phyloP scores from a whole-genome alignment of 2,888 invertebrate species.

The Xanthia icteritia region DNA sequence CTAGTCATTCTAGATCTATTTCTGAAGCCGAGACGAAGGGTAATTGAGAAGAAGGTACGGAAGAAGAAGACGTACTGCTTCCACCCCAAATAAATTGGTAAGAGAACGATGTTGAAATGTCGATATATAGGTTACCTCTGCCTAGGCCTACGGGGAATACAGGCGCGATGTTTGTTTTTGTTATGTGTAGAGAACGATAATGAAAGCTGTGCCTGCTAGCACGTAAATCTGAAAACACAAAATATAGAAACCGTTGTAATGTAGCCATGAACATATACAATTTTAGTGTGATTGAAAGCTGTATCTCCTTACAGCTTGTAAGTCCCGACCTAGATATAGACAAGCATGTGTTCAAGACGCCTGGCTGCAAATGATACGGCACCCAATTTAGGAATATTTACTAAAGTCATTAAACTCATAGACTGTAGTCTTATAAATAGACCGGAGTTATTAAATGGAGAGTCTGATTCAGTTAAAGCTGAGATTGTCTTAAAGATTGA shows the following conservation, averaged over 20 bases:
- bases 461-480: not conserved
- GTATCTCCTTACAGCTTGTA: slow-evolving; percentile 52
- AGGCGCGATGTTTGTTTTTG: no score
- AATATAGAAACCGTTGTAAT: not conserved
- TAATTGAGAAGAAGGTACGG: no score
- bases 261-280: not conserved
- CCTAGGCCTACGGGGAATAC: no score
- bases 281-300: slow-evolving; percentile 41
- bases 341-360: slow-evolving; percentile 47
- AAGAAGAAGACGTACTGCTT: not conserved
- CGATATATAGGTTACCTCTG: no score
- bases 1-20: not conserved
- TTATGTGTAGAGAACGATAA: not conserved
- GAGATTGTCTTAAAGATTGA: not conserved
- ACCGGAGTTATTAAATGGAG: slow-evolving; percentile 10
- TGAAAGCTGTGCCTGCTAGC: not conserved
- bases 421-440: slow-evolving; percentile 36
- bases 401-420: slow-evolving; percentile 46
- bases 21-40: not conserved
- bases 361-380: slow-evolving; percentile 49
- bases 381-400: slow-evolving; percentile 40
- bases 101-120: not conserved
- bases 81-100: not conserved
- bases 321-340: slow-evolving; percentile 47
- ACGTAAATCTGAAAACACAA: not conserved